phyloP scores from a whole-genome alignment of 2,888 invertebrate species.

The Apodemia duryi region DNA sequence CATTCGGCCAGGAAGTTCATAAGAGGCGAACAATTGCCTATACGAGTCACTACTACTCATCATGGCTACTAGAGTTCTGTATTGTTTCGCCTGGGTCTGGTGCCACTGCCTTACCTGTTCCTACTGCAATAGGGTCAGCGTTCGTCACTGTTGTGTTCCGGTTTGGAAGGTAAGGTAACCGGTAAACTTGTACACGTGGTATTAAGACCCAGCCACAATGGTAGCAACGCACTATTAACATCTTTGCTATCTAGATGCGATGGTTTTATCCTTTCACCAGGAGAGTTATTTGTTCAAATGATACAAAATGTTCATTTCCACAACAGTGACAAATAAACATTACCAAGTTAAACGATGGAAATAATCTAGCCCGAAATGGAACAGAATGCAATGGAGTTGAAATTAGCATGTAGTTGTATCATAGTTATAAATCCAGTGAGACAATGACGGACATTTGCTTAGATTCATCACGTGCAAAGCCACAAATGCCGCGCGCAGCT shows the following conservation, averaged over 20 bases:
- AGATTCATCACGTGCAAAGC: slow-evolving; percentile 54
- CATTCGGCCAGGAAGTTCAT: no score
- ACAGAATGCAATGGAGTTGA: slow-evolving; percentile 21
- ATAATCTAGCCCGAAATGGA: slow-evolving; percentile 16
- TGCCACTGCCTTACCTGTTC: no score
- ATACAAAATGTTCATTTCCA: neutral
- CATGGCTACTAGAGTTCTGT: no score
- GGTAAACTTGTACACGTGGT: no score
- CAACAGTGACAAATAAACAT: neutral
- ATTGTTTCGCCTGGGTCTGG: no score
- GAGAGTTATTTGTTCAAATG: neutral
- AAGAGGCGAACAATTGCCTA: no score
- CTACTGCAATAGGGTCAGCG: no score
- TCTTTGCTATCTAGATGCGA: neutral
- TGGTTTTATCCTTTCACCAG: neutral
- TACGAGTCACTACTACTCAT: no score
- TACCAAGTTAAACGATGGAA: slow-evolving; percentile 7
- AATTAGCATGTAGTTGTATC: slow-evolving; percentile 25
- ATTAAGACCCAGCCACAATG: no score
- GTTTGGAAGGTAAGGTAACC: no score
- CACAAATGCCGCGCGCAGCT: slow-evolving; percentile 45
- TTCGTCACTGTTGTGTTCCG: no score
- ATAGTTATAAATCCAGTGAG: slow-evolving; percentile 40
- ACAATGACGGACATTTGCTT: slow-evolving; percentile 54
- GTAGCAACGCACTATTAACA: no score